Evolutionary conservation across 2,113 vertebrate genomes (phyloP), one percentile per base, ranked within the genome.

Genomic region (Otis tarda): DNA sequence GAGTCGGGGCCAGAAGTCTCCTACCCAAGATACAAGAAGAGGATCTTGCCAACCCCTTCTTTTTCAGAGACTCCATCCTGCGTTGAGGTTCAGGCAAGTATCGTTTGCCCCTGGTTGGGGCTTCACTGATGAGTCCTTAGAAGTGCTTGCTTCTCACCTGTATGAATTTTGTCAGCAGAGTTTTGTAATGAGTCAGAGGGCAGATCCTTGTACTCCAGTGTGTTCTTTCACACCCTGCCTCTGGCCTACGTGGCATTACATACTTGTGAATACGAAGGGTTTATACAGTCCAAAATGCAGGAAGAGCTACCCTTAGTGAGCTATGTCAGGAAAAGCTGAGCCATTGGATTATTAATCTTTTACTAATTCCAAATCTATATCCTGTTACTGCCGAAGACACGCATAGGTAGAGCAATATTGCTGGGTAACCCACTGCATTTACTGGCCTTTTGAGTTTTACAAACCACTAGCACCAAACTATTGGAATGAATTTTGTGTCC

Each of bases 191-290:
- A 3, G 19, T 35, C 16, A 8, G 18, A n/a, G 37, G 57, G 20
- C 39, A 7, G 6, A 23, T 28, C 65, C 15, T 30, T 31, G n/a
- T 21, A 8, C 24, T 28, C 41, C 41, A 9, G 0, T 23, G 25
- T 39, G n/a, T n/a, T 69, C 27, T 41, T 47, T 55, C 43, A 25
- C 28, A 16, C 12, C 49, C 53, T 68, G 65, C 49, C 49, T 2
- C 22, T 39, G 63, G 25, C 52, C 64, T 39, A 0, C 2, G 47
- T 49, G 73, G 33, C 43, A 5, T 1, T 52, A 35, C 13, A 12
- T 2, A 1, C 22, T 16, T 7, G 14, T 7, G 43, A 31, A 30
- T 47, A 5, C 9, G 31, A 31, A 0, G 3, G 35, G 12, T 55
- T 84, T 35, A 0, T 2, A 2, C 9, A 59, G 25, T 6, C 70